Evolutionary conservation across 2,797 vertebrate species (phyloP), one percentile per base, ranked within the genome.

Genomic region (Cryptoblepharus egeriae): DNA sequence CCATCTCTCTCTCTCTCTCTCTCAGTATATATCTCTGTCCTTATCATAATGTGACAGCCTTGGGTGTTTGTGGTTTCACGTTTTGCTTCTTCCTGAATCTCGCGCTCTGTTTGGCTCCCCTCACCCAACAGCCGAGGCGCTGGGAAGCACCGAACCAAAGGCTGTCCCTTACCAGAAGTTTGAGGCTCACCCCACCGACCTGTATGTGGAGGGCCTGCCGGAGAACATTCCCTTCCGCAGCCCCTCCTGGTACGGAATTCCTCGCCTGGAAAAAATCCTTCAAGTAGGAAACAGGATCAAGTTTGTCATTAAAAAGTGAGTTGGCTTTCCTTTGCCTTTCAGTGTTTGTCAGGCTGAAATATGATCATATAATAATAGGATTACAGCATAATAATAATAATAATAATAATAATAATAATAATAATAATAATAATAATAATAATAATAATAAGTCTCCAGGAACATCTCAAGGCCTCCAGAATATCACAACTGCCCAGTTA

Each of bases 221-320:
- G 94, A 96, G 6, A 96, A 94, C 58, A 88, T 96, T 86, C 95
- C 96, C 35, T 97, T 97, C 63, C 92, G 93, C 87, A 96, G 95
- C 73, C 96, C 96, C 0, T 95, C 96, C 0, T 96, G 96, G 96
- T 97, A 96, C 45, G 96, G 96, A 60, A 96, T 96, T 77, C 94
- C 96, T 67, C 93, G 95, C 69, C 94, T 97, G 45, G 96, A 97
- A 84, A 94, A 96, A 82, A 96, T 97, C 60, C 93, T 97, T 85
- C 90, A 95, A 95, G 89, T 67, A 58, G 85, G 93, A 84, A 91
- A 92, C 87, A 92, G 86, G 58, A 95, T 97, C 90, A 96, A 95
- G 76, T 97, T 96, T 91, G 90, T 96, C 8, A 96, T 97, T 79
- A 96, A 95, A 93, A 96, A 90, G 96, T 96, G 92, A 87, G 94